Evolutionary conservation across 2,797 vertebrate species (phyloP).

Genomic region (Sandelia bainsii): DNA sequence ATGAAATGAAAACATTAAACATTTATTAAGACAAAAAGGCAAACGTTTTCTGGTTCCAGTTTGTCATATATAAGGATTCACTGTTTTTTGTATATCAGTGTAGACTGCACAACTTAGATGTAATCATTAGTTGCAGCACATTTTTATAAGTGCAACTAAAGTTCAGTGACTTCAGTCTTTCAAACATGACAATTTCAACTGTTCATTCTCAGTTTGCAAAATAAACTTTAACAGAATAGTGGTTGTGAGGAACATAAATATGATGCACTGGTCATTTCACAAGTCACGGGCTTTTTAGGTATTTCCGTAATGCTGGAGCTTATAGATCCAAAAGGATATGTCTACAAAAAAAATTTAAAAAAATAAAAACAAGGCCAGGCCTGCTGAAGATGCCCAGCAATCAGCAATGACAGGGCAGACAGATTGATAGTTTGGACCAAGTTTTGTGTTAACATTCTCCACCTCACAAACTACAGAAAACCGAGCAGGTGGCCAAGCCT

Average conservation of each 20-base stretch:
- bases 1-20: no score
- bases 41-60: no score
- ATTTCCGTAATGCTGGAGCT: neutral
- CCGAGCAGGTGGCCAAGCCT: conserved; percentile 65
- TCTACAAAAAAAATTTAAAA: no score
- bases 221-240: neutral
- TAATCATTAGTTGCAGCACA: no score
- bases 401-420: conserved; percentile 56
- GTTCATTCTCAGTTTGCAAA: neutral
- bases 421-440: conserved; percentile 59
- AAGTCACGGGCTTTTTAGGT: neutral
- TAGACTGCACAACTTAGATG: no score
- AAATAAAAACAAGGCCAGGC: conserved; percentile 20
- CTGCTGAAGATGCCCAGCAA: conserved; percentile 20
- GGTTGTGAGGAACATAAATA: neutral
- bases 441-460: conserved; percentile 39
- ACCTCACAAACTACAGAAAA: conserved; percentile 31
- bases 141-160: no score
- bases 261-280: neutral
- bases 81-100: no score
- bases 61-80: no score
- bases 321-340: neutral
- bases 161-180: no score
- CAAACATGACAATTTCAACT: no score
- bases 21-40: no score